phyloP scores from a whole-genome alignment of 2,113 vertebrate genomes.

The Chaetura pelagica region DNA sequence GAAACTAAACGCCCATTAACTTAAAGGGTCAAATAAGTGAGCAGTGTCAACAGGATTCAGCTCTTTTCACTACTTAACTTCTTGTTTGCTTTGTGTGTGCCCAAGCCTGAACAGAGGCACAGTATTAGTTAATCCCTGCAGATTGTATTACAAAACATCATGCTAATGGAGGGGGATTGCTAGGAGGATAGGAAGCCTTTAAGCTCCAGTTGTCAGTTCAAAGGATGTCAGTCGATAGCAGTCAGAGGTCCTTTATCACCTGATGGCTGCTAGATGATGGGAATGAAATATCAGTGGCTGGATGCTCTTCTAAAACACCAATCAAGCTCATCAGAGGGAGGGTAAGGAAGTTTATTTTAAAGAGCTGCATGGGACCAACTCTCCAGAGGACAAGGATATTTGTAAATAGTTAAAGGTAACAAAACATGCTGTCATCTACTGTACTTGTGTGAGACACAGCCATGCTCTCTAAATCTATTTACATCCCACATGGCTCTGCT shows the following conservation, averaged over 20 bases:
- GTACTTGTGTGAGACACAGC: background rate
- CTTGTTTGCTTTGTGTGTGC: background rate
- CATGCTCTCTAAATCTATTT: background rate
- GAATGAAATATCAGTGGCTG: background rate
- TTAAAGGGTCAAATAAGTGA: constrained; percentile 37
- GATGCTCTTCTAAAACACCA: background rate
- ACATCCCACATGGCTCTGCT: background rate
- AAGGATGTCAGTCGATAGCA: background rate
- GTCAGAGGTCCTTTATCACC: background rate
- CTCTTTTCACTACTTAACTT: background rate
- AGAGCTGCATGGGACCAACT: background rate
- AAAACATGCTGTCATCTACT: background rate
- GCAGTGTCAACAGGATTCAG: background rate
- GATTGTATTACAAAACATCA: background rate
- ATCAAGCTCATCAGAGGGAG: background rate
- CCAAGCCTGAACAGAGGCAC: rapidly evolving
- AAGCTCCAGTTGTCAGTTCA: background rate
- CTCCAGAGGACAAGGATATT: background rate
- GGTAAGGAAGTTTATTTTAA: background rate
- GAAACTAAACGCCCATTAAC: background rate
- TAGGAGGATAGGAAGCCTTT: background rate
- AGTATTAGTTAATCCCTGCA: background rate
- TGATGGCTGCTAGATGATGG: background rate
- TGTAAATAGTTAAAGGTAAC: background rate
- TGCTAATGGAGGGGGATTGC: background rate